Conservation (phyloP, 2,888 invertebrate species). For the Orthonychiurus folsomi region DNA sequence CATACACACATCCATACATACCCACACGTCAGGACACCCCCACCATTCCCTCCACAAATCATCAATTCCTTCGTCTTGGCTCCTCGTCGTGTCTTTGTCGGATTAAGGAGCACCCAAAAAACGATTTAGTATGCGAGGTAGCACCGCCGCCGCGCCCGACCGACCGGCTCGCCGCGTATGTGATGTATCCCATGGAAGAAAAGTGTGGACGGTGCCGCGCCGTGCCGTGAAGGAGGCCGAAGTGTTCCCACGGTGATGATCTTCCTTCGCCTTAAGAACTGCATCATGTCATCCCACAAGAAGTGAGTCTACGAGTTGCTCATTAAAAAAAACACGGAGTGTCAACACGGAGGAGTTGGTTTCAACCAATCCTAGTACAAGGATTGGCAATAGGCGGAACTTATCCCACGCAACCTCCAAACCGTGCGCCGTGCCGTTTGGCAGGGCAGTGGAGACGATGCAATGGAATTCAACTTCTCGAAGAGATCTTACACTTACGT, state of each 20-base stretch:
- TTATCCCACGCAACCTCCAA: background rate
- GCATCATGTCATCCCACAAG: no score
- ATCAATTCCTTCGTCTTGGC: no score
- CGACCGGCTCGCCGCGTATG: no score
- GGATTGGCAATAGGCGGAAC: background rate
- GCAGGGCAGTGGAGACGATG: no score
- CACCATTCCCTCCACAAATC: no score
- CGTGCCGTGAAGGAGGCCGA: background rate
- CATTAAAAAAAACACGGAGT: background rate
- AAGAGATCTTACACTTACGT: background rate
- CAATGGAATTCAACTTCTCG: background rate
- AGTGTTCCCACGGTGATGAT: conserved; percentile 1
- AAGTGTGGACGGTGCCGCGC: no score
- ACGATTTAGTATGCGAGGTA: background rate
- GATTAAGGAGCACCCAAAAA: conserved; percentile 1
- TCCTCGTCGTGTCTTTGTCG: background rate
- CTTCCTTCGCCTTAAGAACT: background rate
- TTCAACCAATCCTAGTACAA: background rate
- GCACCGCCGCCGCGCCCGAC: no score
- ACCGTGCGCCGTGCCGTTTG: no score
- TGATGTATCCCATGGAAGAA: no score
- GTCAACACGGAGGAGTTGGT: background rate
- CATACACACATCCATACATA: no score
- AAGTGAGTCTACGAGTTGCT: no score
- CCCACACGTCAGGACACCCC: no score